Conservation (phyloP, 2,797 vertebrate species). For the Cyclura pinguis region DNA sequence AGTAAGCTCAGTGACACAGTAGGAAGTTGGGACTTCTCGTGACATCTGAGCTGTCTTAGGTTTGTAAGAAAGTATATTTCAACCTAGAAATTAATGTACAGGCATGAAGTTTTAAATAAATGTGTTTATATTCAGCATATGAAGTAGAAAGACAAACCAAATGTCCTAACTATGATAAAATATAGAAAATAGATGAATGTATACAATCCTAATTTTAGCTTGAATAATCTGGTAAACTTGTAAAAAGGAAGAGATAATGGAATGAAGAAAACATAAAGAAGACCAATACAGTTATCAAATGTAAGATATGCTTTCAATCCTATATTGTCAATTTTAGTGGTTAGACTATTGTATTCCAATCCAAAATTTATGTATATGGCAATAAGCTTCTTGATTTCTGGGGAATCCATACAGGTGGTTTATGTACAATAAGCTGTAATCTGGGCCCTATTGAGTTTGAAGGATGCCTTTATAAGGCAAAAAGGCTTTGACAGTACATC, state of each 20-base stretch:
- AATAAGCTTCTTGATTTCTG: not conserved
- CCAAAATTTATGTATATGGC: not conserved
- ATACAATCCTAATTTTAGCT: not conserved
- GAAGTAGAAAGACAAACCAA: not conserved
- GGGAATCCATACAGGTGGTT: not conserved
- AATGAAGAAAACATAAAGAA: not conserved
- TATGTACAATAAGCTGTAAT: not conserved
- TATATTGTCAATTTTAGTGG: not conserved
- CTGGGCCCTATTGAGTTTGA: not conserved
- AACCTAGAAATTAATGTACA: not conserved
- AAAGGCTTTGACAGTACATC: not conserved
- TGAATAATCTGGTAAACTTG: not conserved
- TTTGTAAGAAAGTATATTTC: not conserved
- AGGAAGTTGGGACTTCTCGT: not conserved
- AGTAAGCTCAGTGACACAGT: not conserved
- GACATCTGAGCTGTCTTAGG: not conserved
- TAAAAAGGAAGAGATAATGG: not conserved
- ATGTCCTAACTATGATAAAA: not conserved
- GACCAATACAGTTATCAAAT: not conserved
- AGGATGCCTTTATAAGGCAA: not conserved
- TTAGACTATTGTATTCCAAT: not conserved
- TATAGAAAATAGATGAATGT: not conserved
- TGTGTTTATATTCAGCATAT: not conserved
- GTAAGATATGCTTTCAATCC: not conserved
- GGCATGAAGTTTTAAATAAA: not conserved